Conservation (phyloP, 1,140 invertebrate genomes). For the Periplaneta americana region DNA sequence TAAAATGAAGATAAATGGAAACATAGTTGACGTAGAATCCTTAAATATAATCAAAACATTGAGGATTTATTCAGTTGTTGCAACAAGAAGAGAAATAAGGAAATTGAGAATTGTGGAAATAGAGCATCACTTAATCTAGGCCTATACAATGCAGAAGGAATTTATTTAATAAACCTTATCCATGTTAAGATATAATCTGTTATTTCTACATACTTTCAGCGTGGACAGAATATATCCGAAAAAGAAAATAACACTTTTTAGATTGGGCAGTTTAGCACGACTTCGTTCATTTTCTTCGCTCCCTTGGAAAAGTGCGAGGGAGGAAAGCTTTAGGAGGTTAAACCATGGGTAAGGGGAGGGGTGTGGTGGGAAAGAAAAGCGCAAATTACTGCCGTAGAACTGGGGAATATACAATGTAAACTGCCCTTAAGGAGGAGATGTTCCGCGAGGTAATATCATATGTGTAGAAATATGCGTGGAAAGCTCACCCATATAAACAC, state of each 20-base stretch:
- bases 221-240: too few species aligned
- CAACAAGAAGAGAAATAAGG: too few species aligned
- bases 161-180: too few species aligned
- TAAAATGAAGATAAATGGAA: too few species aligned
- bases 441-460: background rate
- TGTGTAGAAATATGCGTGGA: background rate
- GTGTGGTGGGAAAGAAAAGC: background rate
- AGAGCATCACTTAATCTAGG: too few species aligned
- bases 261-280: background rate
- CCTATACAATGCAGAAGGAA: too few species aligned
- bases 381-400: background rate
- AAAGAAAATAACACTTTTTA: background rate
- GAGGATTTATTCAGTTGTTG: too few species aligned
- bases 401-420: background rate
- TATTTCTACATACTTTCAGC: too few species aligned
- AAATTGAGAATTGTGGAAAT: too few species aligned
- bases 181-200: too few species aligned
- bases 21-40: too few species aligned
- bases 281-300: background rate
- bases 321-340: background rate
- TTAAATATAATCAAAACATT: too few species aligned
- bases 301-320: background rate
- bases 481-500: background rate
- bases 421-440: background rate
- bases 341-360: background rate